These are phyloP conservation scores for Melanostoma scalare DNA, from an alignment of 2,888 invertebrate genomes.

Conservation along the genomic window DNA sequence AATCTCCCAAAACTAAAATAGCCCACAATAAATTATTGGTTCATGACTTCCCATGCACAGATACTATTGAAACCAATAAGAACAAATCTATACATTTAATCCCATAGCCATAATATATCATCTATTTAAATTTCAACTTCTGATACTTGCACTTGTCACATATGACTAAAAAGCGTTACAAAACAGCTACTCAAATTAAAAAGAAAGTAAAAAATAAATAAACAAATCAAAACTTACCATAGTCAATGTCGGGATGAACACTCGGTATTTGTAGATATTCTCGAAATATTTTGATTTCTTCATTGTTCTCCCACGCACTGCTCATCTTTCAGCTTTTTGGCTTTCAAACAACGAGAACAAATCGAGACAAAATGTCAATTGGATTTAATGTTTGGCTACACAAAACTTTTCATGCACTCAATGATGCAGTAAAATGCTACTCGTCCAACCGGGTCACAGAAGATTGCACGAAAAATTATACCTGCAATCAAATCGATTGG, in stretches of 20 bases:
- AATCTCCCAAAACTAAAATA: not conserved
- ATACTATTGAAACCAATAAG: constrained; percentile 38
- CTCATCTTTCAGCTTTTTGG: constrained; percentile 34
- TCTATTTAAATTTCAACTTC: constrained; percentile 34
- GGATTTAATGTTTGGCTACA: constrained; percentile 16
- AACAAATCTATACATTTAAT: not conserved
- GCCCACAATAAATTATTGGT: not conserved
- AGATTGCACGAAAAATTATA: not conserved
- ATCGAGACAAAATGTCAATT: constrained; percentile 21
- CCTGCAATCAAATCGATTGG: constrained; percentile 25
- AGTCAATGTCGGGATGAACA: constrained; percentile 93
- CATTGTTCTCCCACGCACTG: constrained; percentile 82
- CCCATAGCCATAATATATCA: not conserved
- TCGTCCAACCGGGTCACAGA: not conserved
- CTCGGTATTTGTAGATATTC: constrained; percentile 93
- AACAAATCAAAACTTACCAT: constrained; percentile 85
- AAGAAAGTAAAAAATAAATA: not conserved
- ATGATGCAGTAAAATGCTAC: not conserved
- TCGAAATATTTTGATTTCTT: constrained; percentile 89
- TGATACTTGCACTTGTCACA: not conserved
- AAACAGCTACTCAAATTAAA: not conserved
- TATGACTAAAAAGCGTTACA: not conserved
- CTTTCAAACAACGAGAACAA: constrained; percentile 13
- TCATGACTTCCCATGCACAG: constrained; percentile 24
- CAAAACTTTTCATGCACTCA: not conserved